Base-by-base conservation (phyloP, 2,888 invertebrate genomes). In the Torymus aiolomorphi region DNA sequence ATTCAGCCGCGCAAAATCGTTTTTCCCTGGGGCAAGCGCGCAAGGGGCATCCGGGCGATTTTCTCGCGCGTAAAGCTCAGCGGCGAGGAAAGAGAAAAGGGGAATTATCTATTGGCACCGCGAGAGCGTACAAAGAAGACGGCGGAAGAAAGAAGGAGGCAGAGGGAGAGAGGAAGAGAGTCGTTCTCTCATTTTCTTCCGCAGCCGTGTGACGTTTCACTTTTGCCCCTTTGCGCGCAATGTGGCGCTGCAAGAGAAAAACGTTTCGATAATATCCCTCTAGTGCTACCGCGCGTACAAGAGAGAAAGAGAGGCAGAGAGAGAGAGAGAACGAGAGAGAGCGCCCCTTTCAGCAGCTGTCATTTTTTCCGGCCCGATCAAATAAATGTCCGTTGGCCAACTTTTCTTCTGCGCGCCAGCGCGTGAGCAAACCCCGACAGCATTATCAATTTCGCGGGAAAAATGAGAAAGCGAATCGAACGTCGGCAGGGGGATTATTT, bases 91-190 rank as follows among this genome's bases (percentile, higher is more conserved):
- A 76, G 63, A 75, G 75, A 80, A 71, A 76, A 62, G 67, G 51
- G 66, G 61, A 80, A 80, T 80, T 80, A 80, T 80, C 80, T 80
- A 67, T 66, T 67, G 70, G 76, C 61, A 54, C 75, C 75, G 61
- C 69, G 67, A 73, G 70, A 78, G 52, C 59, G 63, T 62, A 63
- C 76, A 71, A 76, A 70, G 42, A 42, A 42, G 8, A 42, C 42
- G 42, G 42, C 8, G 42, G 8, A 42, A 42, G 42, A 42, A 42
- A 42, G 42, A 42, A 42, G 8, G 42, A 42, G 42, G 8, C 42
- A 42, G 42, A 42, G 42, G 1, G 42, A 42, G 42, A 42, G 42
- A 8, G 42, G 76, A 31, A 62, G 69, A 8, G 16, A 12, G 65
- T 78, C 73, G 12, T 52, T 62, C 61, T 67, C 73, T 72, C 62